Percentiles rank a stretch among this genome's conserved stretches.
phyloP scores from a whole-genome alignment of 1,140 invertebrate genomes.

The Drosophila nasuta region DNA sequence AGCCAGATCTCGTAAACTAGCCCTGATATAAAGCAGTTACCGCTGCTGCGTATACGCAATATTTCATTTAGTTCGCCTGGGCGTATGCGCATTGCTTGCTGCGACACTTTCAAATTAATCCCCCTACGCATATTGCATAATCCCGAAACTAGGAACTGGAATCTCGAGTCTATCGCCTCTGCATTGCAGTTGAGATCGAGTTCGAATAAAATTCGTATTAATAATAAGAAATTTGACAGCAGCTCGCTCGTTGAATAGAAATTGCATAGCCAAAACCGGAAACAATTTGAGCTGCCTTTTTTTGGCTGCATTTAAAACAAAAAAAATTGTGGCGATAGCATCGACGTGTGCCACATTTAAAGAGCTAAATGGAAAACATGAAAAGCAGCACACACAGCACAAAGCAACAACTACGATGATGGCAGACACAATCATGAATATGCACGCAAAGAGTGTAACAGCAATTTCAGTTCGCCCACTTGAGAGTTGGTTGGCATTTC shows the following conservation, averaged over 20 bases:
- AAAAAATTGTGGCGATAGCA: slow-evolving; percentile 63
- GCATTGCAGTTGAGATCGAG: slow-evolving; percentile 5
- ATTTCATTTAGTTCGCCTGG: slow-evolving; percentile 14
- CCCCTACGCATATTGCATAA: slow-evolving; percentile 22
- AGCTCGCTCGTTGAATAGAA: slow-evolving; percentile 27
- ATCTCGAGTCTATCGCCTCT: background rate
- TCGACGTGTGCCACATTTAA: slow-evolving; percentile 74
- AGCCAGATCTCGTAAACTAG: slow-evolving; percentile 25
- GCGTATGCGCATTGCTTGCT: slow-evolving; percentile 48
- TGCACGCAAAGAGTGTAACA: slow-evolving; percentile 50
- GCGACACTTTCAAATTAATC: slow-evolving; percentile 32
- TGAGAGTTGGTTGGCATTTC: slow-evolving; percentile 52
- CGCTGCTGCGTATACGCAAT: slow-evolving; percentile 67
- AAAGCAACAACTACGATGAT: background rate
- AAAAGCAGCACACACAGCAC: slow-evolving; percentile 26
- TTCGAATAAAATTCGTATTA: slow-evolving; percentile 1
- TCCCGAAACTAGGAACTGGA: slow-evolving; percentile 1
- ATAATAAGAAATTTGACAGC: slow-evolving; percentile 13
- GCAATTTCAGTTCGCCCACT: slow-evolving; percentile 38
- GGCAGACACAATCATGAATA: slow-evolving; percentile 54
- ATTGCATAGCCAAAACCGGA: slow-evolving; percentile 67
- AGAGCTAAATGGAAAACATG: slow-evolving; percentile 63
- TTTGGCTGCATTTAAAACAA: slow-evolving; percentile 60
- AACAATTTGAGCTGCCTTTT: slow-evolving; percentile 63
- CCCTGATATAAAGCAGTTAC: slow-evolving; percentile 44